Evolutionary conservation across 2,113 vertebrate species (phyloP).

Genomic region (Peromyscus polionotus): DNA sequence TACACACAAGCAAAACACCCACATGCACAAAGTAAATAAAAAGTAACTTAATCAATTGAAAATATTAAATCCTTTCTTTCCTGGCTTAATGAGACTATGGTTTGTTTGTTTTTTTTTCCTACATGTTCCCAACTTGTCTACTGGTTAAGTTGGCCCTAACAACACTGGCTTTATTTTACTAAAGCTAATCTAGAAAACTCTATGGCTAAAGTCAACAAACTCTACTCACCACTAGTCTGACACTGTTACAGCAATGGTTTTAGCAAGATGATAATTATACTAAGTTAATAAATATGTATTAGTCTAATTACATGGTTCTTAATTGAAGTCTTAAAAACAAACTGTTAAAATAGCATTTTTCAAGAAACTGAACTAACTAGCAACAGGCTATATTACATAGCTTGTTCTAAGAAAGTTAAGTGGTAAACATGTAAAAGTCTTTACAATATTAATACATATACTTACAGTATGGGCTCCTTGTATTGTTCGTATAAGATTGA

Average conservation of each 20-base stretch:
- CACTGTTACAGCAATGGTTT: constrained; percentile 18
- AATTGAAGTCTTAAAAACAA: constrained; percentile 60
- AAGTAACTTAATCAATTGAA: neutral
- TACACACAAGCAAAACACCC: neutral
- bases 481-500: constrained; percentile 95
- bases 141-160: constrained; percentile 15
- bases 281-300: constrained; percentile 14
- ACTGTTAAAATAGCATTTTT: constrained; percentile 40
- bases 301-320: constrained; percentile 31
- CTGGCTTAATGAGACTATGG: neutral
- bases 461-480: constrained; percentile 98
- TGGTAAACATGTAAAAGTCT: constrained; percentile 35
- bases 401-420: constrained; percentile 39
- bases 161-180: constrained; percentile 28
- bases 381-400: neutral
- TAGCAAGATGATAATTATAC: constrained; percentile 48
- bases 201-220: neutral
- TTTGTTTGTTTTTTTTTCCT: neutral
- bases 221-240: constrained; percentile 30
- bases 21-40: neutral
- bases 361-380: constrained; percentile 3
- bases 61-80: constrained; percentile 6
- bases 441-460: constrained; percentile 68
- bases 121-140: neutral
- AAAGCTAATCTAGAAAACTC: constrained; percentile 16